Base-by-base conservation (phyloP, 2,797 vertebrate species). In the Dryobates pubescens region DNA sequence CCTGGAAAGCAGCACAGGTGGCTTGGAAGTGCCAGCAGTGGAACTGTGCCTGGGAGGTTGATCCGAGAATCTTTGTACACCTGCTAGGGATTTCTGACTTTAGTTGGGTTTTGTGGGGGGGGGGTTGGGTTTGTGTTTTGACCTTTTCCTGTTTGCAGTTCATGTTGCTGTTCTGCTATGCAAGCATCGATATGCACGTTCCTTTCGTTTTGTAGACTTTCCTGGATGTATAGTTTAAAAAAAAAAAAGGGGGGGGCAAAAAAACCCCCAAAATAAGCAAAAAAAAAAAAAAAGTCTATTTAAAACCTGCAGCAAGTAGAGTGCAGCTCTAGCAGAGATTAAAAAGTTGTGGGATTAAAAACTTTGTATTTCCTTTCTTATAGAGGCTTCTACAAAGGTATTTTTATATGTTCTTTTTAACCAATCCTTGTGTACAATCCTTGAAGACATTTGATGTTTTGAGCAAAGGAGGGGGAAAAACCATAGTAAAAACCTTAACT, bases 391-490 rank as follows among this genome's bases (percentile, higher is more conserved):
- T 97, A 98, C 97, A 98, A 98, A 97, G 96, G 97, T 97, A 97
- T 98, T 98, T 98, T 98, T 98, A 97, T 98, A 98, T 97, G 96
- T 98, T 98, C 97, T 98, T 98, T 97, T 97, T 97, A 98, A 98
- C 97, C 94, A 97, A 97, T 97, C 97, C 97, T 95, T 97, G 96
- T 98, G 97, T 98, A 97, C 96, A 96, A 97, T n/a, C 97, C 97
- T 97, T 98, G 97, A 97, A 97, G 96, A 98, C 96, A 97, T 97
- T 90, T 23, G 53, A 96, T 98, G 97, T 97, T 98, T 97, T 97
- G 96, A 97, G 97, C 97, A 97, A 97, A 97, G 17, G 16, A 7
- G 16, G 38, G 38, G 11, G 36, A 10, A 10, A 10, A 11, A 11
- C 36, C 36, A 36, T 36, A 38, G 38, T 38, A 17, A 43, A 17